These are phyloP conservation scores for Tenthredo livida DNA, from an alignment of 2,888 invertebrate genomes.

Conservation along the genomic window DNA sequence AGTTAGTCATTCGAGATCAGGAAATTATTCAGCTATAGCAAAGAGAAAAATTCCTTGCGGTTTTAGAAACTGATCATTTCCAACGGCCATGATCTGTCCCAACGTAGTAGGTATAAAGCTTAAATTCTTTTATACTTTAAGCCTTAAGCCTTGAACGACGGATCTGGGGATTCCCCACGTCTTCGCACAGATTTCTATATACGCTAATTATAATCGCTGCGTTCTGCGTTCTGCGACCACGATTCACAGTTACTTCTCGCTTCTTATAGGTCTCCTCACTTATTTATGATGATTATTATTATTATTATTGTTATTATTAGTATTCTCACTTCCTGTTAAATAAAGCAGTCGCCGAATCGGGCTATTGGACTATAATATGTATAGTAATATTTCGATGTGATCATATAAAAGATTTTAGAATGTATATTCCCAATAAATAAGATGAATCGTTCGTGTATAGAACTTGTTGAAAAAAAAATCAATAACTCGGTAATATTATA, in stretches of 20 bases:
- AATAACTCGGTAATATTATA: too few relatives aligned
- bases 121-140: not conserved
- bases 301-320: not conserved
- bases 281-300: not conserved
- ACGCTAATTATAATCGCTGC: constrained; percentile 6
- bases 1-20: not conserved
- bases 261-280: not conserved
- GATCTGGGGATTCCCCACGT: not conserved
- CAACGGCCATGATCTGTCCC: constrained; percentile 34
- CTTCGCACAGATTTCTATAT: constrained; percentile 18
- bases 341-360: not conserved
- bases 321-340: not conserved
- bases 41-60: not conserved
- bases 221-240: constrained; percentile 1
- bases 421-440: too few relatives aligned
- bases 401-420: not conserved
- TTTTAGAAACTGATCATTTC: not conserved
- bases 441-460: too few relatives aligned
- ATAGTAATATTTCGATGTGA: not conserved
- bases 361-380: not conserved
- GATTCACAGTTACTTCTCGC: constrained; percentile 1
- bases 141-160: not conserved
- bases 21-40: not conserved
- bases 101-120: not conserved
- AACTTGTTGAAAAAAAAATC: too few relatives aligned